Conservation (phyloP, 2,113 vertebrate genomes). For the Nothocercus julius region DNA sequence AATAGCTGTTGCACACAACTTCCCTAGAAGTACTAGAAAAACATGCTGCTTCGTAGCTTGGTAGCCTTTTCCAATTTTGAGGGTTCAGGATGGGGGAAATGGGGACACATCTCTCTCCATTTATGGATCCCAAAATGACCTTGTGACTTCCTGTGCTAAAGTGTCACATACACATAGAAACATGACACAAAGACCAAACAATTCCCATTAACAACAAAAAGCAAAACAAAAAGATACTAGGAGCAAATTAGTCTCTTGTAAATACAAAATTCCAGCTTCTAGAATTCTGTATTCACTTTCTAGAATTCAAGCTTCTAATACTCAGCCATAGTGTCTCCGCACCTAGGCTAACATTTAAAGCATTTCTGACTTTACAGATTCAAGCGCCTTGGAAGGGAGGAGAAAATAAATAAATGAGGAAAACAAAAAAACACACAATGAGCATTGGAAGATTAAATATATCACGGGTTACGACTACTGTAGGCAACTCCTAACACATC, state of each 20-base stretch:
- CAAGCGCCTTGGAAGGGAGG: background rate
- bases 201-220: background rate
- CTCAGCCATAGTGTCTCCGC: background rate
- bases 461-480: rapidly evolving
- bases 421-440: too few species aligned
- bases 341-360: background rate
- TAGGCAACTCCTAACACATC: rapidly evolving
- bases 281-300: background rate
- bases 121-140: background rate
- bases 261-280: background rate
- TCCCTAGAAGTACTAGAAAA: background rate
- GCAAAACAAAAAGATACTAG: rapidly evolving
- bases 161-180: background rate
- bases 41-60: background rate
- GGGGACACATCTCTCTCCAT: background rate
- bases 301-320: background rate
- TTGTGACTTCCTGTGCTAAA: background rate
- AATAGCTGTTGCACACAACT: background rate
- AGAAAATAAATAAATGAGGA: too few species aligned
- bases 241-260: background rate
- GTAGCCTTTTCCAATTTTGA: background rate
- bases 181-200: background rate
- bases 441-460: background rate
- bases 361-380: background rate
- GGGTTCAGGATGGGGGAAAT: background rate